Conservation (phyloP, 2,888 invertebrate genomes). For the Psylliodes chrysocephalus region DNA sequence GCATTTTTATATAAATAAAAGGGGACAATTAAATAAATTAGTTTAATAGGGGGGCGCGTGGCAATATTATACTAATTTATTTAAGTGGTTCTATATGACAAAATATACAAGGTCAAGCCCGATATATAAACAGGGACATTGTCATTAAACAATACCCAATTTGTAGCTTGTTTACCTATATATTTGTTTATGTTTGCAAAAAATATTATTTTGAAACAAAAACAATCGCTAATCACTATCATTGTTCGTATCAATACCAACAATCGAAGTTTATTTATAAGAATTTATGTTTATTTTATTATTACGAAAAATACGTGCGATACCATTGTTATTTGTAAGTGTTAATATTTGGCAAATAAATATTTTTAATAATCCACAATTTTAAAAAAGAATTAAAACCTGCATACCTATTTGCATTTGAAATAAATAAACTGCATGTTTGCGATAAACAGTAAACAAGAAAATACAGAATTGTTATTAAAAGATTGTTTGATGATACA, state of each 20-base stretch:
- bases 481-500: not conserved
- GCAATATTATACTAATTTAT: not conserved
- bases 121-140: conserved; percentile 9
- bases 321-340: not conserved
- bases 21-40: too few species aligned
- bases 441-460: not conserved
- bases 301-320: not conserved
- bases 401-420: too few species aligned
- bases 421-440: too few species aligned
- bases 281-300: conserved; percentile 6
- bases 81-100: conserved; percentile 9
- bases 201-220: conserved; percentile 1
- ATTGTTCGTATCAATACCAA: not conserved
- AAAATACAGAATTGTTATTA: too few species aligned
- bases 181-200: conserved; percentile 8
- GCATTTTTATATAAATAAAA: too few species aligned
- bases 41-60: too few species aligned
- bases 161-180: conserved; percentile 1
- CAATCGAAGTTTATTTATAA: conserved; percentile 2
- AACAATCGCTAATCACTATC: not conserved
- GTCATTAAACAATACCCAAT: conserved; percentile 3
- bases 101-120: conserved; percentile 16
- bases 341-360: too few species aligned
- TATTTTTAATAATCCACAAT: too few species aligned
- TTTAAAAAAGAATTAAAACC: too few species aligned